Base-by-base conservation (phyloP, 1,140 invertebrate species). In the Trichonephila inaurata region DNA sequence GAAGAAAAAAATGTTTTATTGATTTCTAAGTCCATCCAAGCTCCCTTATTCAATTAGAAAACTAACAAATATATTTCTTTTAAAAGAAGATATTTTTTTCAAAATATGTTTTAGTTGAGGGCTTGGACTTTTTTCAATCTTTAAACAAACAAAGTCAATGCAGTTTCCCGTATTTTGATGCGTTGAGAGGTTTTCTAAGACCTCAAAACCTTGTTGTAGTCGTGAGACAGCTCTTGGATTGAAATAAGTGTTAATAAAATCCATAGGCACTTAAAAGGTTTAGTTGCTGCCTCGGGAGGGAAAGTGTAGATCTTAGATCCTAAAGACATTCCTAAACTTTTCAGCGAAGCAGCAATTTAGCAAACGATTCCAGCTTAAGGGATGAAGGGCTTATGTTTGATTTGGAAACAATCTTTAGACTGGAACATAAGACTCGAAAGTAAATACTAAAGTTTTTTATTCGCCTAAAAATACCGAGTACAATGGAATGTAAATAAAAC, bases 201-300 rank as follows among this genome's bases (percentile, higher is more conserved):
- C n/a, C 16, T 16, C 18, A 14, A 40, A 19, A 5, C 12, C 16
- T 16, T 77, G 16, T 40, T 40, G 33, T 16, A 40, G 28, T 77
- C 33, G 10, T 77, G 72, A 18, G 14, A 16, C 40, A 16, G 16
- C 18, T 33, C 72, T 77, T 33, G 28, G 28, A 77, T 33, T 40
- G 72, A 33, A 28, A 77, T 77, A 77, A 7, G 28, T 77, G 72
- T 77, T 77, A 40, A 77, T 77, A 77, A 77, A 77, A 77, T 77
- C 69, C 66, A 33, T 12, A 40, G 28, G 28, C 18, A 18, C 28
- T 77, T 77, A 77, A 51, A 40, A 77, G 72, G 28, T 77, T 77
- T 77, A 77, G 18, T 33, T 77, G 72, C 33, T 77, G 24, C 40
- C 72, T 40, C 72, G 6, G 33, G 33, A 77, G 28, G 6, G 16